phyloP scores from a whole-genome alignment of 2,888 invertebrate species.

The Ecliptopera silaceata region DNA sequence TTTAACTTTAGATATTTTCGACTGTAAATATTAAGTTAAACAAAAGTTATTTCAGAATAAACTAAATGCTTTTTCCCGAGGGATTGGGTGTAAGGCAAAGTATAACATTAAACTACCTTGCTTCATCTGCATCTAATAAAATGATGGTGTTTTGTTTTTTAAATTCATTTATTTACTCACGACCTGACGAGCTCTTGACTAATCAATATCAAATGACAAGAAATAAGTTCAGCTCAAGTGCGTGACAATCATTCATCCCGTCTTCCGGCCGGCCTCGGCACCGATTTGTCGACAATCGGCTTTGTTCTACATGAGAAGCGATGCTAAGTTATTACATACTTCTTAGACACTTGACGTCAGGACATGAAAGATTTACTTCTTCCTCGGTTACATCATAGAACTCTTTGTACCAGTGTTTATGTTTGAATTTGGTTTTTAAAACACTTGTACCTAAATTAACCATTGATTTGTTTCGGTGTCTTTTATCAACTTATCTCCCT shows the following conservation, averaged over 20 bases:
- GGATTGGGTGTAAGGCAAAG: too few species aligned
- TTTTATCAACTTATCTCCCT: too few species aligned
- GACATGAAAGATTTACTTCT: constrained; percentile 13
- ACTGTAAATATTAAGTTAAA: too few species aligned
- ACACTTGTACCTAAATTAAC: background rate
- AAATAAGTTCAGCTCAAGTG: background rate
- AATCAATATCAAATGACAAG: too few species aligned
- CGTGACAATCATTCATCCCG: constrained; percentile 28
- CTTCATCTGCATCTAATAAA: too few species aligned
- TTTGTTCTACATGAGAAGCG: constrained; percentile 13
- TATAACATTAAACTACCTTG: too few species aligned
- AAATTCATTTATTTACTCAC: too few species aligned
- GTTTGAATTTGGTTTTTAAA: constrained; percentile 3
- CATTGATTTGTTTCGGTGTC: constrained; percentile 17
- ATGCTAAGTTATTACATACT: constrained; percentile 12
- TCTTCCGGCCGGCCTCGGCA: constrained; percentile 37
- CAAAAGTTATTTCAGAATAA: too few species aligned
- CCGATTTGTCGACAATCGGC: constrained; percentile 23
- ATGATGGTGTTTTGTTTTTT: too few species aligned
- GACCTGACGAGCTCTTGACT: too few species aligned
- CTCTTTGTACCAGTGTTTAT: constrained; percentile 5
- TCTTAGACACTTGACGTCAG: constrained; percentile 10
- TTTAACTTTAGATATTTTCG: too few species aligned
- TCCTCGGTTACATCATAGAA: constrained; percentile 12
- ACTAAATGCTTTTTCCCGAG: too few species aligned